Percentiles rank a stretch among this genome's conserved stretches.
Evolutionary conservation across 2,797 vertebrate genomes (phyloP).

Genomic region (Lindbergichthys nudifrons): DNA sequence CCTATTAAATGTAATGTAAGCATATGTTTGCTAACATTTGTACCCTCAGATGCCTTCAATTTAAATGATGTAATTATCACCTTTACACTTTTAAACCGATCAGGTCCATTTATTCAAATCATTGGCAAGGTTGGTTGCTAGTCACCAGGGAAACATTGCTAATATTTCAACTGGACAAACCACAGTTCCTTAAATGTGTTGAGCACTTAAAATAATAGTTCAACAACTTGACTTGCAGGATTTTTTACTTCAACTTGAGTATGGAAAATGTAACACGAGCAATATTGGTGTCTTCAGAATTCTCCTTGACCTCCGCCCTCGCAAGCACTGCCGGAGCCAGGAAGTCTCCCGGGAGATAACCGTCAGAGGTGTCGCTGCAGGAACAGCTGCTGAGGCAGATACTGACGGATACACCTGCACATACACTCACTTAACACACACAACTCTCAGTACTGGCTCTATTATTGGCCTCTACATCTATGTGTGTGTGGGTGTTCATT

Average conservation of each 20-base stretch:
- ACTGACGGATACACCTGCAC: slow-evolving; percentile 36
- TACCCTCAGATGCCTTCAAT: no score
- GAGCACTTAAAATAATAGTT: neutral
- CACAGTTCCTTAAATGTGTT: neutral
- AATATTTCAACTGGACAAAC: neutral
- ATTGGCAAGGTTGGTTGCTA: slow-evolving; percentile 1
- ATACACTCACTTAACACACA: slow-evolving; percentile 25
- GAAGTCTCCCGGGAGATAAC: slow-evolving; percentile 51
- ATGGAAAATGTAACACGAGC: neutral
- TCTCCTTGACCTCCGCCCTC: slow-evolving; percentile 22
- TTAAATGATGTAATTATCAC: no score
- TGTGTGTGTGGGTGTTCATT: slow-evolving; percentile 3
- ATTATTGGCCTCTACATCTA: slow-evolving; percentile 4
- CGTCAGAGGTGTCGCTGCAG: slow-evolving; percentile 52
- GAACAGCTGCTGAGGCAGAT: slow-evolving; percentile 63
- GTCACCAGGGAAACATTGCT: neutral
- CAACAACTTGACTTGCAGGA: neutral
- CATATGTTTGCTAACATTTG: no score
- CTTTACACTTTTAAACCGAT: no score
- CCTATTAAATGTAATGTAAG: no score
- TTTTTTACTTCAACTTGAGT: neutral
- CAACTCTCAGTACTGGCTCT: slow-evolving; percentile 10
- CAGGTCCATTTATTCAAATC: no score
- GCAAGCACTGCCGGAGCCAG: slow-evolving; percentile 22
- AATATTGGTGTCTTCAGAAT: neutral